These are phyloP conservation scores for Nysson spinosus DNA, from an alignment of 2,888 invertebrate species.

Conservation along the genomic window DNA sequence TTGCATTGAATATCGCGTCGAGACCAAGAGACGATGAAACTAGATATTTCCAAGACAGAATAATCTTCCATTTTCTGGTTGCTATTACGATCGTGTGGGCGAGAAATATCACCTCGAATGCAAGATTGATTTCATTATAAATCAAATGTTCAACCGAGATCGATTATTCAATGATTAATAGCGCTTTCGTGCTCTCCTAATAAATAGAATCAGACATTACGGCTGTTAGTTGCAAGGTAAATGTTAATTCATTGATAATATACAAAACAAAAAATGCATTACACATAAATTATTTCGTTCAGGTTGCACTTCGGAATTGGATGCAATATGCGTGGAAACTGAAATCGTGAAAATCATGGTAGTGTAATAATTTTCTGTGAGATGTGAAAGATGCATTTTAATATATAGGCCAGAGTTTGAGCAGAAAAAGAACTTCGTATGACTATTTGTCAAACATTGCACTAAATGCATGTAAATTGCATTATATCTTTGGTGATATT, in stretches of 20 bases:
- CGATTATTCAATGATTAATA: conserved; percentile 47
- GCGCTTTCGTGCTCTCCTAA: conserved; percentile 41
- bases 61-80: conserved; percentile 5
- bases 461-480: too few species aligned
- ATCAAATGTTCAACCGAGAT: conserved; percentile 34
- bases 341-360: too few species aligned
- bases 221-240: conserved; percentile 27
- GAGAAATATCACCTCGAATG: conserved; percentile 30
- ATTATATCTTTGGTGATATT: too few species aligned
- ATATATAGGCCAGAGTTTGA: too few species aligned
- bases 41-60: not conserved
- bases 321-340: too few species aligned
- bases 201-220: conserved; percentile 35
- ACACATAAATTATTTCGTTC: too few species aligned
- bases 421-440: too few species aligned
- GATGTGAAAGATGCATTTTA: too few species aligned
- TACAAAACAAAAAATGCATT: conserved; percentile 13
- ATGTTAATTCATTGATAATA: conserved; percentile 14
- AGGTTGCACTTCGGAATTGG: too few species aligned
- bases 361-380: too few species aligned
- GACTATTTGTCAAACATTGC: too few species aligned
- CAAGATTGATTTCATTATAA: conserved; percentile 30
- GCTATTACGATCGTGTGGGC: conserved; percentile 33
- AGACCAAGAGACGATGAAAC: conserved; percentile 26
- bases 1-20: conserved; percentile 1